Conservation (phyloP, 2,113 vertebrate genomes). For the Leptobrachium ailaonicum region DNA sequence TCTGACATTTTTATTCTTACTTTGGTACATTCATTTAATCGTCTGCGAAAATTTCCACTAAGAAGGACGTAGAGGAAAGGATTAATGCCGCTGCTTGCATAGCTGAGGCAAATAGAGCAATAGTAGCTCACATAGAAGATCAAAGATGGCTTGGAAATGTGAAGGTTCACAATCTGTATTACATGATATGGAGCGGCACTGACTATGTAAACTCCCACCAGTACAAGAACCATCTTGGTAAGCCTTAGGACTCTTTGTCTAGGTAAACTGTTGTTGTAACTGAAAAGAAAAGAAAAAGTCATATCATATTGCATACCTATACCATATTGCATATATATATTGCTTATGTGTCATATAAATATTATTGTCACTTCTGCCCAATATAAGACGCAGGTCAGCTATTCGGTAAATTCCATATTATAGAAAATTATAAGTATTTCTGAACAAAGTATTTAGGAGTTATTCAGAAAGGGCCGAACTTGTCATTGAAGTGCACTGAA, state of each 20-base stretch:
- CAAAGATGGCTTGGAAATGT: slow-evolving; percentile 51
- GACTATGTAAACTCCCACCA: slow-evolving; percentile 57
- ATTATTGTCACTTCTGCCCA: no score
- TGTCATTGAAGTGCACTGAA: no score
- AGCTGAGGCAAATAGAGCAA: slow-evolving; percentile 66
- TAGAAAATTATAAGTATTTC: no score
- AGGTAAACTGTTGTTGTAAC: slow-evolving; percentile 37
- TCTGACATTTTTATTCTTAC: slow-evolving; percentile 50
- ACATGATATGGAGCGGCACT: slow-evolving; percentile 59
- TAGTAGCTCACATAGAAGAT: slow-evolving; percentile 63
- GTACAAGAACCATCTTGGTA: slow-evolving; percentile 60
- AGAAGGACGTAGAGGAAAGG: slow-evolving; percentile 65
- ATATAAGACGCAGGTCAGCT: no score
- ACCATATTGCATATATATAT: no score
- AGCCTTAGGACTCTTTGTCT: slow-evolving; percentile 60
- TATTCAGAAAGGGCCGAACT: no score
- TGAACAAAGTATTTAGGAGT: no score
- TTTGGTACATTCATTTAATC: slow-evolving; percentile 30
- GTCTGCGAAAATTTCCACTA: slow-evolving; percentile 64
- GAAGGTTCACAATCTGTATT: slow-evolving; percentile 64
- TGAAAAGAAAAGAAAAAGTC: no score
- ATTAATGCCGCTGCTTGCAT: slow-evolving; percentile 62
- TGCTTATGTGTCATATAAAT: no score
- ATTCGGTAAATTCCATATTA: no score
- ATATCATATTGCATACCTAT: no score